Evolutionary conservation across 2,797 vertebrate genomes (phyloP).

Genomic region (Lacerta viridis): DNA sequence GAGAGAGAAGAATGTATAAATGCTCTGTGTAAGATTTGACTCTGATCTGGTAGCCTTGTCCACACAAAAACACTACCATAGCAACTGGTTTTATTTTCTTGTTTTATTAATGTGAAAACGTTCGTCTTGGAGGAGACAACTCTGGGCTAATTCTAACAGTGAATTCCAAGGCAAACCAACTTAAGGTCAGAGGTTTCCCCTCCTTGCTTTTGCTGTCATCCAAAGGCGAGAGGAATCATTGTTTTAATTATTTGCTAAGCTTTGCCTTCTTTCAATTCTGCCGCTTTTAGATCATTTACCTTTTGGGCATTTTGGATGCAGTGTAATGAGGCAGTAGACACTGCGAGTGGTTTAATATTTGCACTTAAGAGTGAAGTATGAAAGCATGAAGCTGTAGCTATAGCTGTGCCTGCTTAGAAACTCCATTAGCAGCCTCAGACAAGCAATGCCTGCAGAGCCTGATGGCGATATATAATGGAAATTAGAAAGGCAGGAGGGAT

Average conservation of each 20-base stretch:
- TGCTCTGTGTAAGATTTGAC: slow-evolving; percentile 64
- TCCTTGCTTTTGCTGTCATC: slow-evolving; percentile 29
- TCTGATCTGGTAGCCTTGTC: slow-evolving; percentile 39
- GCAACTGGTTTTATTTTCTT: slow-evolving; percentile 33
- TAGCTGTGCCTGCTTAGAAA: slow-evolving; percentile 57
- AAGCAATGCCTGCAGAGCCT: slow-evolving; percentile 55
- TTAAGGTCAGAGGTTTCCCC: slow-evolving; percentile 38
- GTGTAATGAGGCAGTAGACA: slow-evolving; percentile 45
- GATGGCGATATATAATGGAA: slow-evolving; percentile 52
- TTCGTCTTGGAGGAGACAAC: slow-evolving; percentile 58
- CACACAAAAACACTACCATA: slow-evolving; percentile 57
- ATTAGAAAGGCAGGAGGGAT: slow-evolving; percentile 24
- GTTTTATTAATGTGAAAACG: slow-evolving; percentile 43
- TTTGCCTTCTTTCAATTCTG: slow-evolving; percentile 40
- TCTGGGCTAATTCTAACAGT: slow-evolving; percentile 52
- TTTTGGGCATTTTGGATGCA: slow-evolving; percentile 41
- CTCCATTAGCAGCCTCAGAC: slow-evolving; percentile 61
- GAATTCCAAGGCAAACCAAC: slow-evolving; percentile 54
- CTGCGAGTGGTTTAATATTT: slow-evolving; percentile 18
- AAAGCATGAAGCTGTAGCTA: slow-evolving; percentile 46
- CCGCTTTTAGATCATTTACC: slow-evolving; percentile 44
- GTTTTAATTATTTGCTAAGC: slow-evolving; percentile 29
- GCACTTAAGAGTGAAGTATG: slow-evolving; percentile 18
- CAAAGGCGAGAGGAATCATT: neutral
- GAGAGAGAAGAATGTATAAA: slow-evolving; percentile 24